Percentiles rank a stretch among this genome's conserved stretches.
Conservation (phyloP, 37 sponge, comb jelly and placozoan species). For the Cliona cf. orientalis region DNA sequence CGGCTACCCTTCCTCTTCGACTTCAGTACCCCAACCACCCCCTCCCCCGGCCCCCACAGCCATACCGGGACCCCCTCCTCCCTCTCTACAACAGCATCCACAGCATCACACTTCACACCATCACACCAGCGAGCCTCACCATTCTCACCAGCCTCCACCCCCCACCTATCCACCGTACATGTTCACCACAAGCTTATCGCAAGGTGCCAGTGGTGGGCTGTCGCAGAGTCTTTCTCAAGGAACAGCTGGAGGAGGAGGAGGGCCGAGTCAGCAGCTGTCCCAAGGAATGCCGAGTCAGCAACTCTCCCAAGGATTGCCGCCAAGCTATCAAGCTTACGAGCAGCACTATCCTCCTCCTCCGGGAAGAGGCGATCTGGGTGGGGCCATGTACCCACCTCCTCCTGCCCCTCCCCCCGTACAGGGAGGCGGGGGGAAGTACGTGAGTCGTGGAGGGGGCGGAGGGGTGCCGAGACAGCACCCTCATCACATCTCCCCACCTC, state of each 20-base stretch:
- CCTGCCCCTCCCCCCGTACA: conserved; percentile 3
- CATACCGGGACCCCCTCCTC: neutral
- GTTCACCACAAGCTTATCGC: too few relatives aligned
- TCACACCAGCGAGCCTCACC: neutral
- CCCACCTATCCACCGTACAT: too few relatives aligned
- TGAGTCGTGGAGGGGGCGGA: neutral
- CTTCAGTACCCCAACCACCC: neutral
- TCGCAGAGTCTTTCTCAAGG: too few relatives aligned
- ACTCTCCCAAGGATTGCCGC: too few relatives aligned
- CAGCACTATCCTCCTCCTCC: neutral
- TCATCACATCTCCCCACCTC: neutral
- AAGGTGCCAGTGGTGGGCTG: too few relatives aligned
- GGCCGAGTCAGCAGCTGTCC: too few relatives aligned
- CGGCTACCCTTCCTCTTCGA: neutral
- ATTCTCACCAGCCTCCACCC: conserved; percentile 5
- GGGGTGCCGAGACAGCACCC: too few relatives aligned
- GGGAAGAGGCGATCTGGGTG: neutral
- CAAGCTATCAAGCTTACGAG: too few relatives aligned
- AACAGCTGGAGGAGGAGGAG: too few relatives aligned
- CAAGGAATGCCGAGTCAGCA: too few relatives aligned
- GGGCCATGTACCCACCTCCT: neutral
- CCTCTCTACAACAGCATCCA: neutral
- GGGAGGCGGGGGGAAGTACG: neutral
- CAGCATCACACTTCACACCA: neutral
- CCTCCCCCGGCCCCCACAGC: neutral